Percentiles rank a stretch among this genome's conserved stretches.
Evolutionary conservation across 2,888 invertebrate species (phyloP).

Genomic region (Leptinotarsa haldemani): DNA sequence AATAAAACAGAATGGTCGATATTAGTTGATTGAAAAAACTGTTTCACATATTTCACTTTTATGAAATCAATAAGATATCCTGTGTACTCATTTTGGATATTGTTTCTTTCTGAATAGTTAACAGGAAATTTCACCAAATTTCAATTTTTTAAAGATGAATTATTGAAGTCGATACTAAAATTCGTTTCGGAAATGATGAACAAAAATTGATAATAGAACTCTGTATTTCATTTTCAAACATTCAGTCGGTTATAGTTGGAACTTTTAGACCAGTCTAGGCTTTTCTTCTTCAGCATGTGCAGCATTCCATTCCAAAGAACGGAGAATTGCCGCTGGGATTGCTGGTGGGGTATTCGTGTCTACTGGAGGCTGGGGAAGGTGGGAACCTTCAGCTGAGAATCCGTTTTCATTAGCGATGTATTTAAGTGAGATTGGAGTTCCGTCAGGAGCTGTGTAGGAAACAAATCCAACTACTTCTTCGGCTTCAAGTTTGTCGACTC

Average conservation of each 20-base stretch:
- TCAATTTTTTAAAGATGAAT: too few relatives aligned
- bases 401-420: conserved; percentile 73
- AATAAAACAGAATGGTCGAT: too few relatives aligned
- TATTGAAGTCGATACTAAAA: too few relatives aligned
- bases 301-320: conserved; percentile 74
- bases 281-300: conserved; percentile 66
- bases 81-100: too few relatives aligned
- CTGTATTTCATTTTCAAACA: too few relatives aligned
- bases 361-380: conserved; percentile 69
- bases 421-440: conserved; percentile 45
- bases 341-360: conserved; percentile 79
- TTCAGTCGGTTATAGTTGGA: conserved; percentile 6
- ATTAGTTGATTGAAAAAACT: too few relatives aligned
- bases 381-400: conserved; percentile 67
- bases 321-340: conserved; percentile 75
- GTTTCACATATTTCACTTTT: too few relatives aligned
- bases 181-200: too few relatives aligned
- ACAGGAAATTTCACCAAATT: too few relatives aligned
- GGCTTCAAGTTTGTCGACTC: conserved; percentile 54
- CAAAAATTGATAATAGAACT: too few relatives aligned
- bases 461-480: conserved; percentile 50
- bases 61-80: too few relatives aligned
- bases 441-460: conserved; percentile 52
- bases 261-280: background rate
- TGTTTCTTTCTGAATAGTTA: too few relatives aligned